phyloP scores from a whole-genome alignment of 2,888 invertebrate genomes.

The Mimachlamys varia region DNA sequence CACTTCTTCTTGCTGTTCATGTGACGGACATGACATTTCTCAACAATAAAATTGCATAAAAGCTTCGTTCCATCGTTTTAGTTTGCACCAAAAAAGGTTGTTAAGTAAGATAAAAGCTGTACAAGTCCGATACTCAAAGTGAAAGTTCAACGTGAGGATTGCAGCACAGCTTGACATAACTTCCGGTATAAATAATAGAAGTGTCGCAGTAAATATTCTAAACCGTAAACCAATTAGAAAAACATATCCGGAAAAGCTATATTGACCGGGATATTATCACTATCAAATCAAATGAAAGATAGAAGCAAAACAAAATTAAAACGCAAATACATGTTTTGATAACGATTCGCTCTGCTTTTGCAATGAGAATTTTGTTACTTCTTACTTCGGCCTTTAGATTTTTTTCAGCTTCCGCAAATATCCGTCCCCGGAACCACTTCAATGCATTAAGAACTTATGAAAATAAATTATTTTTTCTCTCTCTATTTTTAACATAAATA shows the following conservation, averaged over 20 bases:
- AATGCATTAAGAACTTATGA: background rate
- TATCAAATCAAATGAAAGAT: no score
- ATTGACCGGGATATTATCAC: background rate
- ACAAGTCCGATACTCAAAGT: no score
- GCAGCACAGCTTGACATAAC: background rate
- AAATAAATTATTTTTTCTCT: background rate
- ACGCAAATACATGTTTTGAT: no score
- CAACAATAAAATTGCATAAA: background rate
- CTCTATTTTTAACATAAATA: background rate
- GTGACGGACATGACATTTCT: background rate
- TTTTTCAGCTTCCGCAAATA: background rate
- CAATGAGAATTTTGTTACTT: no score
- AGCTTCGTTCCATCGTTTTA: background rate
- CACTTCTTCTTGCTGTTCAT: background rate
- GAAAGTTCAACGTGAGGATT: background rate
- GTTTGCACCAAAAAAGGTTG: background rate
- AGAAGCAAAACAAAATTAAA: no score
- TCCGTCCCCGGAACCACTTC: background rate
- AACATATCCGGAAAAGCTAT: background rate
- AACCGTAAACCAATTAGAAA: background rate
- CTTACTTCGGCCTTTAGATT: no score
- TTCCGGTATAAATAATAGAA: constrained; percentile 23
- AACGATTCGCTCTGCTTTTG: no score
- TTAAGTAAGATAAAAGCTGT: background rate
- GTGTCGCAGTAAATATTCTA: background rate